These are phyloP conservation scores for Lacerta agilis DNA, from an alignment of 2,797 vertebrate species.

Conservation along the genomic window DNA sequence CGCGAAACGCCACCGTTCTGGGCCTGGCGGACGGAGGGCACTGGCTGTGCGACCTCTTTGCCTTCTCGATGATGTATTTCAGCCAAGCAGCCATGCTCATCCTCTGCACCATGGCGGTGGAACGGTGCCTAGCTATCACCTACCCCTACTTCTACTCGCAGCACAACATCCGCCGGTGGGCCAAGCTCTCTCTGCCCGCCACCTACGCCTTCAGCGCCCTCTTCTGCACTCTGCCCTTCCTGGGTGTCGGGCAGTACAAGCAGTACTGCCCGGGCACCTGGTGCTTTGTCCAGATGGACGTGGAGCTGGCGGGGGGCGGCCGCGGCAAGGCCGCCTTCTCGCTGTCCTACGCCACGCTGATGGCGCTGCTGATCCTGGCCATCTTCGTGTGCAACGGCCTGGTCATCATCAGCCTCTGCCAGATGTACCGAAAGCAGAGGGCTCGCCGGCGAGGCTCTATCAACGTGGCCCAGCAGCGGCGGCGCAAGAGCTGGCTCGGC, in stretches of 20 bases:
- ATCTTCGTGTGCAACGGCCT: slow-evolving; percentile 88
- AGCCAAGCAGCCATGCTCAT: slow-evolving; percentile 88
- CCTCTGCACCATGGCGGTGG: slow-evolving; percentile 89
- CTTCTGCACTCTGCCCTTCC: slow-evolving; percentile 86
- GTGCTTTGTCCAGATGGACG: slow-evolving; percentile 91
- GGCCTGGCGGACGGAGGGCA: slow-evolving; percentile 66
- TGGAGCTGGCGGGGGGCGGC: fast-evolving
- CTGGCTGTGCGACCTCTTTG: slow-evolving; percentile 83
- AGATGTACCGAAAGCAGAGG: slow-evolving; percentile 86
- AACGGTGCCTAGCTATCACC: slow-evolving; percentile 91
- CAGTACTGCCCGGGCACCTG: slow-evolving; percentile 91
- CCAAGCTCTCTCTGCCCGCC: slow-evolving; percentile 79
- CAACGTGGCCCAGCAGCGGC: slow-evolving; percentile 62
- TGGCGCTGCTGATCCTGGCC: slow-evolving; percentile 83
- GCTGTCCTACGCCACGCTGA: slow-evolving; percentile 84
- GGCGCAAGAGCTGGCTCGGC: slow-evolving; percentile 78
- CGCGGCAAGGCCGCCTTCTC: slow-evolving; percentile 80
- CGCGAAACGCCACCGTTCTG: slow-evolving; percentile 78
- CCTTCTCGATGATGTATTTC: slow-evolving; percentile 90
- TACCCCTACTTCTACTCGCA: slow-evolving; percentile 89
- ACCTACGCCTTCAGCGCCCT: slow-evolving; percentile 82
- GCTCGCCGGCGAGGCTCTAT: slow-evolving; percentile 78
- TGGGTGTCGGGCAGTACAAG: slow-evolving; percentile 81
- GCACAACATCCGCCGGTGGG: slow-evolving; percentile 80
- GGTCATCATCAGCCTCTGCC: slow-evolving; percentile 87